phyloP scores from a whole-genome alignment of 2,888 invertebrate genomes.

The Selenia dentaria region DNA sequence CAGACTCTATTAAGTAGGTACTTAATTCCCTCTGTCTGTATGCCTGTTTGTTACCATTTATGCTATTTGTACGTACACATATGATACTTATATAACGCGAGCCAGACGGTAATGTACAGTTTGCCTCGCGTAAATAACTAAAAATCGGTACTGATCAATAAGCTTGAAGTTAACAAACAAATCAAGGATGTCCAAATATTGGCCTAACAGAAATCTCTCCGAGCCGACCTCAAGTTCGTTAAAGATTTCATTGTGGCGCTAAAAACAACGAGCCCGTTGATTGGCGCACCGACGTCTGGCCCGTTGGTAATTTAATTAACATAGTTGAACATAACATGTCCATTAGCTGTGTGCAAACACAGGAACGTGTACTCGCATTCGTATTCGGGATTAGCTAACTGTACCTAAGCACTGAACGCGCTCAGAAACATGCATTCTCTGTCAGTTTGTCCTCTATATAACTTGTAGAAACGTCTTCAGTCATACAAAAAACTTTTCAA shows the following conservation, averaged over 20 bases:
- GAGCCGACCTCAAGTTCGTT: conserved; percentile 34
- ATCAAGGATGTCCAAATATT: conserved; percentile 1
- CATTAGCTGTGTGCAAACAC: conserved; percentile 69
- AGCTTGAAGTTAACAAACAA: too few relatives aligned
- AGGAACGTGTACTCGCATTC: conserved; percentile 34
- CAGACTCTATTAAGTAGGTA: too few relatives aligned
- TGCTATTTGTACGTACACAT: too few relatives aligned
- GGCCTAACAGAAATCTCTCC: conserved; percentile 2
- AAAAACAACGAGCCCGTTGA: conserved; percentile 70
- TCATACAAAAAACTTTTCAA: too few relatives aligned
- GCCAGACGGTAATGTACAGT: too few relatives aligned
- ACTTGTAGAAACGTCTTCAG: too few relatives aligned
- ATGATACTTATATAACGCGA: too few relatives aligned
- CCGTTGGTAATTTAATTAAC: conserved; percentile 76
- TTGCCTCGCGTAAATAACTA: too few relatives aligned
- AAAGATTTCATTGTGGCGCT: conserved; percentile 55
- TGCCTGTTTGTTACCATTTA: too few relatives aligned
- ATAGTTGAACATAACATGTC: conserved; percentile 69
- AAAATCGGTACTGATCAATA: too few relatives aligned
- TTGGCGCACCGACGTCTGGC: conserved; percentile 54
- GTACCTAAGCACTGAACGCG: neutral
- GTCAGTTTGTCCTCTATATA: neutral
- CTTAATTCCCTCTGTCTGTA: too few relatives aligned
- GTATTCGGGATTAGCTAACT: conserved; percentile 34
- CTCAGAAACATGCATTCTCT: neutral